A percentile compares a stretch with the other conserved stretches of the same genome.
Evolutionary conservation across 1,140 invertebrate genomes (phyloP).

Genomic region (Cotesia vestalis): DNA sequence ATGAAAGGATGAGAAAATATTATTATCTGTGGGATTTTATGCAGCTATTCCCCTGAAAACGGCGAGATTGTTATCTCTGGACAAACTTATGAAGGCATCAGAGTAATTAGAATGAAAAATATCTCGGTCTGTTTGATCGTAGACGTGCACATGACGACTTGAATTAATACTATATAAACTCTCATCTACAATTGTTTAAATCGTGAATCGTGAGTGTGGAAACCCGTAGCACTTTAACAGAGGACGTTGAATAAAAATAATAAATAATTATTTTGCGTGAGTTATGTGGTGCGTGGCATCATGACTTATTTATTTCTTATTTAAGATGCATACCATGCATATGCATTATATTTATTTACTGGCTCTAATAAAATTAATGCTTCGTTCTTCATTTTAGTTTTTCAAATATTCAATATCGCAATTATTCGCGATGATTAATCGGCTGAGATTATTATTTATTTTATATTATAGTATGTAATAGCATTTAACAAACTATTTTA

Average conservation of each 20-base stretch:
- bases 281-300: conserved; percentile 57
- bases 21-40: conserved; percentile 28
- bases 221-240: conserved; percentile 27
- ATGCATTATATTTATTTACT: conserved; percentile 28
- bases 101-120: conserved; percentile 62
- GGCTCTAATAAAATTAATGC: conserved; percentile 35
- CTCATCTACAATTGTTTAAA: conserved; percentile 10
- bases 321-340: conserved; percentile 21
- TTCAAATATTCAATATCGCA: conserved; percentile 12
- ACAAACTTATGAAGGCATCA: conserved; percentile 41
- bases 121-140: conserved; percentile 61
- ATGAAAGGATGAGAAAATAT: conserved; percentile 23
- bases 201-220: conserved; percentile 49
- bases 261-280: conserved; percentile 47
- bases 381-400: neutral
- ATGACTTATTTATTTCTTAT: conserved; percentile 56
- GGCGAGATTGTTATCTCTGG: conserved; percentile 47
- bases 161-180: neutral
- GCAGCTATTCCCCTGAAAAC: conserved; percentile 41
- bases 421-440: conserved; percentile 19
- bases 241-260: neutral
- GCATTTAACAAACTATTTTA: too few relatives aligned
- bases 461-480: too few relatives aligned
- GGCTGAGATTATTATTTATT: neutral
- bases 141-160: conserved; percentile 7